Evolutionary conservation across 2,113 vertebrate species (phyloP), one percentile per base, ranked within the genome.

Genomic region (Tyto alba): DNA sequence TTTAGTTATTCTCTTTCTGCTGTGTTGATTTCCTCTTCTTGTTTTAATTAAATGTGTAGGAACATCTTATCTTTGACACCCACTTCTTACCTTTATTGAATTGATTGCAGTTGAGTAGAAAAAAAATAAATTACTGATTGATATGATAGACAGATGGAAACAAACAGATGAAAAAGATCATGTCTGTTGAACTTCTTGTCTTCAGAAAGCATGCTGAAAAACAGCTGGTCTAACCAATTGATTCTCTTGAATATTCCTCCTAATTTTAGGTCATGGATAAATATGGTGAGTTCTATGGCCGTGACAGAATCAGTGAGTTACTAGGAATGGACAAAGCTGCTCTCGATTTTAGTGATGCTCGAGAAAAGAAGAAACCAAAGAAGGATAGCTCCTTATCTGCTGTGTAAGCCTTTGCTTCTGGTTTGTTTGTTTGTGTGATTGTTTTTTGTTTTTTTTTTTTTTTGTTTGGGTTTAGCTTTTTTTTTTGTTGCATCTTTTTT

Each of bases 301-400:
- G 99, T 76, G 99, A 99, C 85, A 98, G 99, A 74, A 99, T 99
- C 97, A 99, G 99, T 32, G 99, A 99, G 91, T 96, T 99, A 59
- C 97, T 99, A 10, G 99, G 99, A 80, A 99, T 99, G 99, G 99
- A 99, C 96, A 99, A 99, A 95, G 99, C 99, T 16, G 99, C 99
- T 16, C 97, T 99, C 62, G 99, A 99, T 98, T 99, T 99, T 96
- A 99, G 99, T 26, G 98, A 99, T 18, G 98, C 99, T 47, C 98
- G 99, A 91, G 99, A 99, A 92, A 99, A 99, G 97, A 99, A 98
- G 91, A 99, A 99, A 67, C 99, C 99, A 20, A 99, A 99, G 97
- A 99, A 98, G 92, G 99, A 99, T 94, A 98, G 99, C 88, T 99
- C 99, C 36, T 96, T 99, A 32, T 98, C 99, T 8, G 99, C 99